Base-by-base conservation (phyloP, 2,797 vertebrate species). In the Enteromius mattozi region DNA sequence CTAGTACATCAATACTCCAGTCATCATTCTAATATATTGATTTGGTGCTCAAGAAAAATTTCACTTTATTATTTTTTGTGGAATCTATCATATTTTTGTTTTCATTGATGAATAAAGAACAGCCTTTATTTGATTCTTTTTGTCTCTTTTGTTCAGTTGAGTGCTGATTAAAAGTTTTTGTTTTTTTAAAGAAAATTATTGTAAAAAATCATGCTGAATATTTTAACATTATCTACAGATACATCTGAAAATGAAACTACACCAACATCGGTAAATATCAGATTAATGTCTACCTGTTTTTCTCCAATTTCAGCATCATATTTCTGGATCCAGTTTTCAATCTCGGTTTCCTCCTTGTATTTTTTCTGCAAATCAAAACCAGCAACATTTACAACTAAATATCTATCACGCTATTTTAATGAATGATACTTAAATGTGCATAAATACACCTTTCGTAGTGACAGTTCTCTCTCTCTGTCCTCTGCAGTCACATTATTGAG, bases 251-350 rank as follows among this genome's bases (percentile, higher is more conserved):
- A 59, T 9, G 0, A 59, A 3, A 21, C 13, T 19, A 16, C 17
- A 51, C 35, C 27, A 33, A 33, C 69, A 81, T 33, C 16, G 21
- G 2, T 68, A 6, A 49, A 54, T 56, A 1, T 21, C 12, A 79
- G 42, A 37, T 47, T 17, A 35, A 69, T 19, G 14, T 54, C 71
- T 95, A 98, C 98, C 97, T 99, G 96, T 80, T 94, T 96, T 88
- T 95, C 93, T 85, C 86, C 81, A 89, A 99, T 96, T 86, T 97
- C 93, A 0, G 17, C 47, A 10, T 99, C 96, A 0, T 98, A 99
- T 65, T 91, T 95, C 90, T 96, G 93, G 82, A 97, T 91, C 95
- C 96, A 94, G 87, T 94, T 93, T 84, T 96, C 92, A 21, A 96
- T 96, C 90, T 97, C 95, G 0, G 19, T 92, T 90, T 96, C 96